These are phyloP conservation scores for Acleris laterana DNA, from an alignment of 2,888 invertebrate genomes.

Conservation along the genomic window DNA sequence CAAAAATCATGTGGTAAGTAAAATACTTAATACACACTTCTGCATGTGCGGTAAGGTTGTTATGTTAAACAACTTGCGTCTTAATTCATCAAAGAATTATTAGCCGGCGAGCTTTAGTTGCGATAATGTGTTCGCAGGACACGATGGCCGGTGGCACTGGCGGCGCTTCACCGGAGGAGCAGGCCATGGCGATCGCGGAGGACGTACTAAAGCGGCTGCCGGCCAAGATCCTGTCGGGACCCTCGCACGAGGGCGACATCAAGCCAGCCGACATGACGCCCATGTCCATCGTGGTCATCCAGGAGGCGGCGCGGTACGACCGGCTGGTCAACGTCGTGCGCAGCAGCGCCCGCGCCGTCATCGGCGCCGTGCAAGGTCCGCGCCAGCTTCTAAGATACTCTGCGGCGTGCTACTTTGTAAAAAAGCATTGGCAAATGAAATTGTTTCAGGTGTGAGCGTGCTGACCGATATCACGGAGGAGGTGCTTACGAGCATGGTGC, in stretches of 20 bases:
- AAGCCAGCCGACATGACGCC: conserved; percentile 92
- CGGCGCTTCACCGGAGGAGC: conserved; percentile 90
- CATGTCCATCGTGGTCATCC: conserved; percentile 96
- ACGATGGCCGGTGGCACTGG: conserved; percentile 84
- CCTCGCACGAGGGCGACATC: conserved; percentile 87
- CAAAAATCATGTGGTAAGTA: conserved; percentile 67
- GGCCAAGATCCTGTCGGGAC: conserved; percentile 86
- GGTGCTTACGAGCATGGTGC: conserved; percentile 92
- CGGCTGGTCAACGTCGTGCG: conserved; percentile 89
- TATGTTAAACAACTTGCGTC: too few relatives aligned
- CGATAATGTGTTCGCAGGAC: conserved; percentile 76
- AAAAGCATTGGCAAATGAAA: neutral
- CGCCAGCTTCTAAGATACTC: neutral
- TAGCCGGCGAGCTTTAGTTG: neutral
- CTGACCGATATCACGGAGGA: conserved; percentile 94
- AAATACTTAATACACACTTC: too few relatives aligned
- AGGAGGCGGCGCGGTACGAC: conserved; percentile 93
- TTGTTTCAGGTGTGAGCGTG: conserved; percentile 90
- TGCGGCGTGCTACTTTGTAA: neutral
- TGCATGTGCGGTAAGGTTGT: too few relatives aligned
- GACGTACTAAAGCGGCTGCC: conserved; percentile 92
- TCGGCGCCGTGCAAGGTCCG: conserved; percentile 94
- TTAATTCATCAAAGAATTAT: too few relatives aligned
- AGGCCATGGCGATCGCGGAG: conserved; percentile 90
- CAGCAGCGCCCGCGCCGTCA: conserved; percentile 89